phyloP scores from a whole-genome alignment of 1,140 invertebrate genomes.

The Conus betulinus region DNA sequence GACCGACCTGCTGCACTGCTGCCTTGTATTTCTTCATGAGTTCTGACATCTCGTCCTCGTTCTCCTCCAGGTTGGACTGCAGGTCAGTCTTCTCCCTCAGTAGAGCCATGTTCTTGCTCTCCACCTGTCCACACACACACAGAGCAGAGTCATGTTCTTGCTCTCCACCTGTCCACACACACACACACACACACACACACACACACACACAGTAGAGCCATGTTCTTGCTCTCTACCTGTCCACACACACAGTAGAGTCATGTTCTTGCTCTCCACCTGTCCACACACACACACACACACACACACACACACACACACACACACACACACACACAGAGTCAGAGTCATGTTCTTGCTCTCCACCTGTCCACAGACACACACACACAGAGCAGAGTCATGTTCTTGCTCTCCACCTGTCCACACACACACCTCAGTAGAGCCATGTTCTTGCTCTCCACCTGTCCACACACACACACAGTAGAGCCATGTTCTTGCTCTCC shows the following conservation, averaged over 20 bases:
- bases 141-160: background rate
- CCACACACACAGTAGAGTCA: too few species aligned
- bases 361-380: too few species aligned
- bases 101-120: slow-evolving; percentile 85
- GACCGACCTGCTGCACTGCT: slow-evolving; percentile 85
- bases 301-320: background rate
- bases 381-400: too few species aligned
- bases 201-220: too few species aligned
- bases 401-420: too few species aligned
- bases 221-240: too few species aligned
- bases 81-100: slow-evolving; percentile 88
- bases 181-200: too few species aligned
- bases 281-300: too few species aligned
- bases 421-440: slow-evolving; percentile 78
- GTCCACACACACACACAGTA: slow-evolving; percentile 23
- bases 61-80: slow-evolving; percentile 90
- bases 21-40: slow-evolving; percentile 94
- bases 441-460: slow-evolving; percentile 86
- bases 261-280: too few species aligned
- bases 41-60: slow-evolving; percentile 92
- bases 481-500: too few species aligned
- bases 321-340: background rate
- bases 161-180: too few species aligned
- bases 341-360: too few species aligned
- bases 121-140: slow-evolving; percentile 75